Base-by-base conservation (phyloP, 2,888 invertebrate species). In the Tiliacea citrago region DNA sequence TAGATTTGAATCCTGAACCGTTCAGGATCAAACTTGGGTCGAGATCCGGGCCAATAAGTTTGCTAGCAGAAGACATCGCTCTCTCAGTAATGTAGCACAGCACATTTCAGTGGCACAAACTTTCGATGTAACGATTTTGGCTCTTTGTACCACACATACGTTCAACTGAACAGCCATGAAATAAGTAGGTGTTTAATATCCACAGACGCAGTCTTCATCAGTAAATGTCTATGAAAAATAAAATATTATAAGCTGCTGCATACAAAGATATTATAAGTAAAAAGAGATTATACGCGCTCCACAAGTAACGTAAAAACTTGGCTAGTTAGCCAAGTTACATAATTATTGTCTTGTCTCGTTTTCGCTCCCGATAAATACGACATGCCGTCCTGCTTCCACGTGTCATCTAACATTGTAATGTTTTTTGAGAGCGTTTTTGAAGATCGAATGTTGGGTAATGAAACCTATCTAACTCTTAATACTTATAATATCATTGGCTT, bases 1-100 rank as follows among this genome's bases (percentile, higher is more conserved):
- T n/a, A 8, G 13, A 39, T 49, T 39, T 21, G 1, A 16, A n/a
- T n/a, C 12, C 18, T 49, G 13, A 47, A 39, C 3, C 24, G 7
- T 51, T 70, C 12, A 29, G 42, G 21, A 70, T 67, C 12, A 67
- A 70, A 63, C 29, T 42, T 70, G 29, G 10, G 3, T 42, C 51
- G 18, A 47, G 21, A 68, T 39, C 12, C 16, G 12, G 16, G 21
- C 7, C n/a, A 13, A 47, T 9, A 63, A 60, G 18, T 47, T 69
- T 58, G 5, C 16, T 4, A 29, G 16, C 5, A 68, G 60, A 45
- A 42, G 24, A 18, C n/a, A n/a, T n/a, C n/a, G n/a, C 10, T n/a
- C 9, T 45, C 16, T 18, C 0, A 62, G 21, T 12, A 45, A 35
- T 29, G 1, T 8, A 35, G 4, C 7, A n/a, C n/a, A n/a, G n/a